Percentiles rank a stretch among this genome's conserved stretches.
Conservation (phyloP, 2,113 vertebrate species). For the Forbesichthys papilliferus region DNA sequence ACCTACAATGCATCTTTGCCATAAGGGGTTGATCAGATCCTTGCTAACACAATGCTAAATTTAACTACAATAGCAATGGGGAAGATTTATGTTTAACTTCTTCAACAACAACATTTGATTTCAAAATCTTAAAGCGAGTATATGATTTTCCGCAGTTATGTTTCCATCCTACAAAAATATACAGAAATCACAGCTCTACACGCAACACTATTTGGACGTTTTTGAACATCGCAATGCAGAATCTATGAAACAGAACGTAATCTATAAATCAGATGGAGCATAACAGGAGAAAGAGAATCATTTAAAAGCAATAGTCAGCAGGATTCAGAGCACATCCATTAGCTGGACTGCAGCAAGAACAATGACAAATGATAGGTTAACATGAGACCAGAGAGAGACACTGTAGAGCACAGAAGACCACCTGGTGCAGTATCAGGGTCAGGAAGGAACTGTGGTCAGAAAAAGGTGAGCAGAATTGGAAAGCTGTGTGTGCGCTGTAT, state of each 20-base stretch:
- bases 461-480: constrained; percentile 26
- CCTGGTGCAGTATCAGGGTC: constrained; percentile 18
- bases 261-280: constrained; percentile 15
- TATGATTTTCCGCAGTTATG: too few relatives aligned
- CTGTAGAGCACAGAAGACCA: constrained; percentile 43
- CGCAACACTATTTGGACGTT: background rate
- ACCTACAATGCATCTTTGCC: constrained; percentile 6
- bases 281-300: constrained; percentile 29
- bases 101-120: too few relatives aligned
- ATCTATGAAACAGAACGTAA: background rate
- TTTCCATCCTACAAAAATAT: too few relatives aligned
- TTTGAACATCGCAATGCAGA: constrained; percentile 3
- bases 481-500: constrained; percentile 5
- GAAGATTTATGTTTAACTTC: too few relatives aligned
- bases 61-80: too few relatives aligned
- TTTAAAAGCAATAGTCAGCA: constrained; percentile 17
- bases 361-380: constrained; percentile 33
- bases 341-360: constrained; percentile 29
- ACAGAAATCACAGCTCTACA: too few relatives aligned
- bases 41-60: too few relatives aligned
- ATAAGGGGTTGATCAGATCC: too few relatives aligned
- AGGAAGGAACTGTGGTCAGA: constrained; percentile 32
- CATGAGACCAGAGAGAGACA: constrained; percentile 17
- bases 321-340: constrained; percentile 20
- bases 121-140: too few relatives aligned